Base-by-base conservation (phyloP, 2,888 invertebrate genomes). In the Cetonia aurata region DNA sequence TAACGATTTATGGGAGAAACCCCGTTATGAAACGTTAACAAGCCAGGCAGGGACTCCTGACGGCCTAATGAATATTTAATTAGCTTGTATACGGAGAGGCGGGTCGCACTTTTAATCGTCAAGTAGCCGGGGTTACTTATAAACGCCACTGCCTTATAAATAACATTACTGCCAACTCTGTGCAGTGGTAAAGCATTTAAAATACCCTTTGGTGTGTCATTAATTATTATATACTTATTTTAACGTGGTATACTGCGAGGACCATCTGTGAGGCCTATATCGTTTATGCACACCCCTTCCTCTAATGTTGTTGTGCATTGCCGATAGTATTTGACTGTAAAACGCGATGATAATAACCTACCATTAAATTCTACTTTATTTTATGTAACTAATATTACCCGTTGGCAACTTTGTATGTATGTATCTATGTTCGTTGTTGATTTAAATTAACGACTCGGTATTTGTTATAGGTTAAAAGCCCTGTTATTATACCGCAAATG, bases 21-120 rank as follows among this genome's bases (percentile, higher is more conserved):
- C 72, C 72, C 70, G 71, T 70, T 71, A 72, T 60, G 66, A 71
- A 53, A 72, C 59, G 71, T 71, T 76, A 78, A 78, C 76, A 78
- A 74, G 73, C 74, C 74, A 75, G 73, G 77, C 74, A 75, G 74
- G 74, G 25, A 25, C 4, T 25, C 25, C 3, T 25, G 25, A 4
- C 60, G 75, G 53, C 75, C 75, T 77, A 77, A 77, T 77, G 75
- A 77, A 77, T 76, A 75, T 77, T 77, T 77, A 74, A 77, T 77
- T 77, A 73, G 73, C 73, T 72, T 72, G 69, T 70, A 75, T 72
- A 13, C 60, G 4, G 25, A 25, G 25, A 25, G 25, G 25, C 25
- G 12, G 31, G 46, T 17, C 67, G 53, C 60, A 53, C 62, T 69
- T 65, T 69, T 62, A 59, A 68, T 68, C 15, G 46, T 15, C n/a